Percentiles rank a stretch among this genome's conserved stretches.
Conservation (phyloP, 2,797 vertebrate genomes). For the Dermochelys coriacea region DNA sequence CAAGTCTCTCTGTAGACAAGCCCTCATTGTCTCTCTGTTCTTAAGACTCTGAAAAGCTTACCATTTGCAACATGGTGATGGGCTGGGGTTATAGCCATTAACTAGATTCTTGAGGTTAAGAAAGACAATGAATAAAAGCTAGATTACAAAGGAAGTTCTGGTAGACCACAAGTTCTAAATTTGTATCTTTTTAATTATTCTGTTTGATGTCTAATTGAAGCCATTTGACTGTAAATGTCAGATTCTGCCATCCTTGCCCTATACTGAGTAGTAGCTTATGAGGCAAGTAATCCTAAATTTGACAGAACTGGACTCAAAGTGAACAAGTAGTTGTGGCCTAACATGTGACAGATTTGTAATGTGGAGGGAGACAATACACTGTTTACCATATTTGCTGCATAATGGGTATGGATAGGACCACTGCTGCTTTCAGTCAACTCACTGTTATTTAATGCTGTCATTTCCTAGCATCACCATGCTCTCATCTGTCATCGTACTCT, state of each 20-base stretch:
- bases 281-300: background rate
- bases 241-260: background rate
- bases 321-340: background rate
- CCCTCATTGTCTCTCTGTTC: background rate
- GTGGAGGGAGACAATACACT: background rate
- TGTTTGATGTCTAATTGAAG: background rate
- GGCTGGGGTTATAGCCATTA: background rate
- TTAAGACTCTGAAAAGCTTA: background rate
- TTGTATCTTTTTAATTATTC: background rate
- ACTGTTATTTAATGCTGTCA: background rate
- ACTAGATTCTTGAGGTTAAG: background rate
- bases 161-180: background rate
- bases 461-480: background rate
- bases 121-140: background rate
- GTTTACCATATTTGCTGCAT: background rate
- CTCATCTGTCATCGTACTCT: background rate
- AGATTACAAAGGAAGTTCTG: background rate
- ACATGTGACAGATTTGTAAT: background rate
- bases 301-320: background rate
- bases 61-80: background rate
- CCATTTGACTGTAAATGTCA: background rate
- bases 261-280: background rate
- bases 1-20: background rate
- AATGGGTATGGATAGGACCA: background rate
- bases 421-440: background rate